phyloP scores from a whole-genome alignment of 2,888 invertebrate species.

The Chloromyia formosa region DNA sequence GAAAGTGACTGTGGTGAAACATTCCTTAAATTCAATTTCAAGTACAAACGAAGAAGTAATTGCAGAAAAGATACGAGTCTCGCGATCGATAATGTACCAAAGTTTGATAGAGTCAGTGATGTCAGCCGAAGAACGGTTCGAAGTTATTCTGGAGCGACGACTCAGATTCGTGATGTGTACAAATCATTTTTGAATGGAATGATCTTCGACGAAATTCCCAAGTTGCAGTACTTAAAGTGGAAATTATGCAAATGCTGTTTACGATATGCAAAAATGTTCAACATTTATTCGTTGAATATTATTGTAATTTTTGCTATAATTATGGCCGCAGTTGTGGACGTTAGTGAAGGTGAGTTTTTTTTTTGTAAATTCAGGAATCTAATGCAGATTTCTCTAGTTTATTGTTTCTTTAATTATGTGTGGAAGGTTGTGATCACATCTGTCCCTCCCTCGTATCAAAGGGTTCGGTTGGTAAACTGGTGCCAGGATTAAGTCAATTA shows the following conservation, averaged over 20 bases:
- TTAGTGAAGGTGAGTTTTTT: constrained; percentile 45
- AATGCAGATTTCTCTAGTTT: no score
- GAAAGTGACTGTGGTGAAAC: constrained; percentile 49
- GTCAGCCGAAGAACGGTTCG: constrained; percentile 41
- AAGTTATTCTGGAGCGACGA: no score
- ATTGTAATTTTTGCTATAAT: constrained; percentile 43
- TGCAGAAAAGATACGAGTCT: no score
- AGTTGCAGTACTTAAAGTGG: constrained; percentile 38
- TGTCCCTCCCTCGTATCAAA: no score
- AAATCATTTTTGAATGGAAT: no score
- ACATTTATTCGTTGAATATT: constrained; percentile 43
- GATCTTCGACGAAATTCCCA: constrained; percentile 45
- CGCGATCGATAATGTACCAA: no score
- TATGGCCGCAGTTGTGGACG: constrained; percentile 45
- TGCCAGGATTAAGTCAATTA: no score
- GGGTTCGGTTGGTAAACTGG: no score
- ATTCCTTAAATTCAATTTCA: constrained; percentile 63
- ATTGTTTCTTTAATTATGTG: no score
- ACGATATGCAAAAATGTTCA: constrained; percentile 48
- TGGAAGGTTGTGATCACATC: no score
- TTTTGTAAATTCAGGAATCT: background rate
- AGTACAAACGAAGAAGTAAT: constrained; percentile 61
- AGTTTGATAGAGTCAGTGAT: constrained; percentile 41
- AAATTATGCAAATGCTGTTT: constrained; percentile 40
- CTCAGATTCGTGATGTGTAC: no score